A percentile compares a stretch with the other conserved stretches of the same genome.
phyloP scores from a whole-genome alignment of 2,113 vertebrate genomes.

The Cepphus grylle region DNA sequence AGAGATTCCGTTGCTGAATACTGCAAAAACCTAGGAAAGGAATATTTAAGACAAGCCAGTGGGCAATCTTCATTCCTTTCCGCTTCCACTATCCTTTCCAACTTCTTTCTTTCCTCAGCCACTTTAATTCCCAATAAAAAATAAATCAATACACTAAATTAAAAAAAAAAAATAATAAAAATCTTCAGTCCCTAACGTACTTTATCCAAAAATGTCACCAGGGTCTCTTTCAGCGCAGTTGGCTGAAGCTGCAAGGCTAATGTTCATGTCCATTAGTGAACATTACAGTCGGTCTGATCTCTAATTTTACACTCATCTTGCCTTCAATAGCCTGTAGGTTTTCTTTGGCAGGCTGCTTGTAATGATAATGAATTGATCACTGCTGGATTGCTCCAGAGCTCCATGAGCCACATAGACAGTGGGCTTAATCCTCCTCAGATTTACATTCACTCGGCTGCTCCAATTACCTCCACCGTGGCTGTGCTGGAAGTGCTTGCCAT shows the following conservation, averaged over 20 bases:
- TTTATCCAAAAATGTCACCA: not conserved
- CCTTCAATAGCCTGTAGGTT: not conserved
- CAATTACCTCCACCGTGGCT: not conserved
- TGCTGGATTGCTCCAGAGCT: not conserved
- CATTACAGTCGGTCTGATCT: not conserved
- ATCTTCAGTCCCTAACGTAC: not conserved
- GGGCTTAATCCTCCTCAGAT: not conserved
- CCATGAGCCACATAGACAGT: not conserved
- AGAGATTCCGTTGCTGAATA: conserved; percentile 46
- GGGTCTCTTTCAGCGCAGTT: not conserved
- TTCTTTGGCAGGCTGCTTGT: conserved; percentile 4
- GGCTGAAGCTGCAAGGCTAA: not conserved
- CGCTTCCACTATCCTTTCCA: conserved; percentile 10
- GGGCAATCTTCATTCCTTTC: conserved; percentile 1
- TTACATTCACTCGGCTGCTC: not conserved
- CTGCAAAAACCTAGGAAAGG: conserved; percentile 39
- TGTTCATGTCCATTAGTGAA: not conserved
- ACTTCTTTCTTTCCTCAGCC: not conserved
- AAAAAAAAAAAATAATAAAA: not conserved
- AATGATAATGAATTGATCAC: conserved; percentile 26
- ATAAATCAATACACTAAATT: not conserved
- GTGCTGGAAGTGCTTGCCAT: not conserved
- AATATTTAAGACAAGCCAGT: not conserved
- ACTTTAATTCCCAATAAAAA: not conserved
- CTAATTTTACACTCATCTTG: conserved; percentile 5